phyloP scores from a whole-genome alignment of 2,888 invertebrate species.

The Drosophila demipolita region DNA sequence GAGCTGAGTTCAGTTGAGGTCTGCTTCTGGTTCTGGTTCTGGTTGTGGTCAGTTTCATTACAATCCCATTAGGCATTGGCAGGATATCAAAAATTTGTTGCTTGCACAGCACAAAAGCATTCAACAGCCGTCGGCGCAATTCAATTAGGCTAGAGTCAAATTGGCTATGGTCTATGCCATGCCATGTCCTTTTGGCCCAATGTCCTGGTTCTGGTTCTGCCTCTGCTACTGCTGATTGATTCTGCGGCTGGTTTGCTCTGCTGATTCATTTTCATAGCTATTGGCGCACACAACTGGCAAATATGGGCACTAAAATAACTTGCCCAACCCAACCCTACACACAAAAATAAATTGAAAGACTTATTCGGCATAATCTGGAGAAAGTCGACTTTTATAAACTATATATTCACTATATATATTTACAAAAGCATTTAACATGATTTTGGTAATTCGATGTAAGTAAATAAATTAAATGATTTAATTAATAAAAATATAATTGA shows the following conservation, averaged over 20 bases:
- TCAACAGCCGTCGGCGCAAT: constrained; percentile 55
- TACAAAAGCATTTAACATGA: too few species aligned
- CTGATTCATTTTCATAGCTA: constrained; percentile 37
- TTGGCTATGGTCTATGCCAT: constrained; percentile 12
- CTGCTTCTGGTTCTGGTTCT: neutral
- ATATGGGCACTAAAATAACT: constrained; percentile 39
- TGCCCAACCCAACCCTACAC: too few species aligned
- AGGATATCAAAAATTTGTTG: constrained; percentile 53
- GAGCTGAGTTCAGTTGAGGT: neutral
- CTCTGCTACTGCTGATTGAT: neutral
- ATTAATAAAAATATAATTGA: too few species aligned
- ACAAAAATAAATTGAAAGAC: neutral
- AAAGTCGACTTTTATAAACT: neutral
- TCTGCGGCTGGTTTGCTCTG: neutral
- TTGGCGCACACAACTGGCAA: constrained; percentile 56
- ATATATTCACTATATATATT: neutral
- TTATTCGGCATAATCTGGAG: too few species aligned
- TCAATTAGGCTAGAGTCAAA: constrained; percentile 57
- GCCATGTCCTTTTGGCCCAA: constrained; percentile 13
- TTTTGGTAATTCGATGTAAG: too few species aligned
- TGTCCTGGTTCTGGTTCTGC: neutral
- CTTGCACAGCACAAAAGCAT: constrained; percentile 60
- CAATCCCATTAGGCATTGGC: constrained; percentile 48
- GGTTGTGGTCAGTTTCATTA: constrained; percentile 25
- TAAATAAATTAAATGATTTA: too few species aligned